Conservation (phyloP, 2,888 invertebrate species). For the Frankliniella fusca region DNA sequence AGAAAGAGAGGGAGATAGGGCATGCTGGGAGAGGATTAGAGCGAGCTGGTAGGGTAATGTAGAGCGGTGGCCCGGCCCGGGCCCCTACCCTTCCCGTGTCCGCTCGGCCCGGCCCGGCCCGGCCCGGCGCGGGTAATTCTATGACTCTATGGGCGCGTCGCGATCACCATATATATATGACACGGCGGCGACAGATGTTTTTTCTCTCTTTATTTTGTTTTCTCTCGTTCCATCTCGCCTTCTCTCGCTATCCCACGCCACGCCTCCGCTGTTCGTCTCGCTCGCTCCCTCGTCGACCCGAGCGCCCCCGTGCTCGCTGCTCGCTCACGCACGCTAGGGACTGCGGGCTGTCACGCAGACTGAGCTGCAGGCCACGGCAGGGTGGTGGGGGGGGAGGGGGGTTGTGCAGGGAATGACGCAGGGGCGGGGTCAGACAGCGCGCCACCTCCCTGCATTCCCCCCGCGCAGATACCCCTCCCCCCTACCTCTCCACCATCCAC, state of each 20-base stretch:
- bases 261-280: neutral
- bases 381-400: neutral
- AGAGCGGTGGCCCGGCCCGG: no score
- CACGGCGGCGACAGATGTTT: no score
- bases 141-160: no score
- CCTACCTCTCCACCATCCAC: neutral
- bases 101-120: no score
- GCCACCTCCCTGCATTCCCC: neutral
- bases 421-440: neutral
- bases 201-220: no score
- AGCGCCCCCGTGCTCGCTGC: neutral
- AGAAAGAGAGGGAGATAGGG: no score
- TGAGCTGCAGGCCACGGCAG: neutral
- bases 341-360: conserved; percentile 1
- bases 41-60: no score
- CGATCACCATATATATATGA: no score
- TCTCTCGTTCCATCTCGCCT: neutral
- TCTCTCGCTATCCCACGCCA: neutral
- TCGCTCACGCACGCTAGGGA: conserved; percentile 1
- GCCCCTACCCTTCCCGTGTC: no score
- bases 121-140: no score
- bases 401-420: neutral
- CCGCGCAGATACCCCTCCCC: neutral
- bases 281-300: neutral
- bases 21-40: no score